These are phyloP conservation scores for Onchidella celtica DNA, from an alignment of 2,888 invertebrate genomes.

Conservation along the genomic window DNA sequence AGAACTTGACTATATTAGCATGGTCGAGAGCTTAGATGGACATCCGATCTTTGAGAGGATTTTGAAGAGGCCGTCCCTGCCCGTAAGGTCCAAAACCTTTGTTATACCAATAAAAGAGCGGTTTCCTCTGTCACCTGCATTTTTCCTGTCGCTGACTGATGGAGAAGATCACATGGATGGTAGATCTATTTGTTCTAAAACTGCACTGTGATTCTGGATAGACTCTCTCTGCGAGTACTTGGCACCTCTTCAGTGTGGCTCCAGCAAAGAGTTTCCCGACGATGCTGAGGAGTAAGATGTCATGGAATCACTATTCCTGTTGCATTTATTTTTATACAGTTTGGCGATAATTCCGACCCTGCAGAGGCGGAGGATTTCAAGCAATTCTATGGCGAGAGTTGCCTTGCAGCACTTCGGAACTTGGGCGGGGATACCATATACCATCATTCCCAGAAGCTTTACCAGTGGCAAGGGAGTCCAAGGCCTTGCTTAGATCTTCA, in stretches of 20 bases:
- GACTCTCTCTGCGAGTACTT: not conserved
- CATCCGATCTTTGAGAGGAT: slow-evolving; percentile 11
- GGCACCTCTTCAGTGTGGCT: not conserved
- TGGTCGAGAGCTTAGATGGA: not conserved
- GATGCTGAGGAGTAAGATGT: not conserved
- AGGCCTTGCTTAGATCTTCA: slow-evolving; percentile 1
- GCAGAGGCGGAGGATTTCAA: not conserved
- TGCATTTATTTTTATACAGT: not conserved
- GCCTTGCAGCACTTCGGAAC: not conserved
- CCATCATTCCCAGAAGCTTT: too few relatives aligned
- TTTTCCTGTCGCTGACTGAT: not conserved
- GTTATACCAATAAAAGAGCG: not conserved
- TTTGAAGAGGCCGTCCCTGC: slow-evolving; percentile 1
- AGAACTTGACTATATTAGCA: slow-evolving; percentile 8
- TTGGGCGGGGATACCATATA: not conserved
- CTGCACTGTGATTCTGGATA: not conserved
- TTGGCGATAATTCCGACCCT: not conserved
- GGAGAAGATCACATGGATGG: not conserved
- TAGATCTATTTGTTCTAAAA: not conserved
- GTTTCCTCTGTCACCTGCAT: not conserved
- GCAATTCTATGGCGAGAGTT: too few relatives aligned
- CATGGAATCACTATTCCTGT: not conserved
- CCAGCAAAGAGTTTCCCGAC: not conserved
- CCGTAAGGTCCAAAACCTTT: not conserved
- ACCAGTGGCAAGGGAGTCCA: not conserved